These are phyloP conservation scores for mouse (Mus musculus) DNA, from an alignment of 2,113 vertebrate species.

Conservation along the genomic window DNA sequence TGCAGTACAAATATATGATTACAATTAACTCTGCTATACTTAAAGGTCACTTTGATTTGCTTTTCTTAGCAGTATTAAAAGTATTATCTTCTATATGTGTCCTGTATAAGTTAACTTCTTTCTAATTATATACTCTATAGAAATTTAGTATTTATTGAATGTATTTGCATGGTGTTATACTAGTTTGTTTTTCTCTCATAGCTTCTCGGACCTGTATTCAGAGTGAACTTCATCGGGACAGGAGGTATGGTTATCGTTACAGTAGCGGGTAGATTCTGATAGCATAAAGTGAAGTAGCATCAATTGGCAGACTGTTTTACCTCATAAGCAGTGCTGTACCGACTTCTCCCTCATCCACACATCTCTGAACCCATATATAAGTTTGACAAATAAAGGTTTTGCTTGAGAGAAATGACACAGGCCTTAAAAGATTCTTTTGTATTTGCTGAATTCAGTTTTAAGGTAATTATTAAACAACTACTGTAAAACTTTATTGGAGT, in stretches of 20 bases:
- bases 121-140: not conserved
- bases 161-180: conserved; percentile 44
- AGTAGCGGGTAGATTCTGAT: conserved; percentile 13
- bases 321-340: not conserved
- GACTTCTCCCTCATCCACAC: not conserved
- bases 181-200: conserved; percentile 76
- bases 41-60: conserved; percentile 67
- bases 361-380: conserved; percentile 6
- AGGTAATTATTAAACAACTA: conserved; percentile 38
- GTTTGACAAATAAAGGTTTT: conserved; percentile 43
- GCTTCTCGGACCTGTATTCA: conserved; percentile 90
- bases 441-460: conserved; percentile 14
- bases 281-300: conserved; percentile 39
- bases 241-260: conserved; percentile 88
- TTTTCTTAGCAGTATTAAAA: conserved; percentile 65
- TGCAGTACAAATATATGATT: conserved; percentile 33
- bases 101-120: conserved; percentile 35
- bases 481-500: conserved; percentile 3
- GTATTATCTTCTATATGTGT: not conserved
- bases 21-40: conserved; percentile 34
- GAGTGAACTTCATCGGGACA: conserved; percentile 90
- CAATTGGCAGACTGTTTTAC: conserved; percentile 34
- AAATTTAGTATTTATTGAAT: conserved; percentile 37
- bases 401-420: conserved; percentile 25
- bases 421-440: conserved; percentile 38